These are phyloP conservation scores for Cyaniris semiargus DNA, from an alignment of 2,888 invertebrate genomes.

Conservation along the genomic window DNA sequence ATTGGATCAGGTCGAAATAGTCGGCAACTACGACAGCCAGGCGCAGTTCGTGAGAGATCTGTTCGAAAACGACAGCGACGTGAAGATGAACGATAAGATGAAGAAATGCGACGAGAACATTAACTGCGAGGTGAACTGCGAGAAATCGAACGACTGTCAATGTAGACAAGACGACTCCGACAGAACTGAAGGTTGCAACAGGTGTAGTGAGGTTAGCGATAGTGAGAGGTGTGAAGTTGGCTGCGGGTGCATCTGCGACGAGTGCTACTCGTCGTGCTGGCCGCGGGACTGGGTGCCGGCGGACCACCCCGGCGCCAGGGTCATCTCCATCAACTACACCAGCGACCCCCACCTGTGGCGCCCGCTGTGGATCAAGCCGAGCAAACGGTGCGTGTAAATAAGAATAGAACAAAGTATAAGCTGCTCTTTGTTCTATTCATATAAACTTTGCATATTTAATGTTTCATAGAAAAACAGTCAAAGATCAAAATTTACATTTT, in stretches of 20 bases:
- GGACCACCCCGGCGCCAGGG: constrained; percentile 88
- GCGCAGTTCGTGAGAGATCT: constrained; percentile 66
- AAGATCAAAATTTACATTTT: neutral
- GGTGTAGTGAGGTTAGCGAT: neutral
- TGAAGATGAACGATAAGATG: constrained; percentile 39
- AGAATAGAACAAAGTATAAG: neutral
- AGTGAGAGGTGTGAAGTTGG: constrained; percentile 56
- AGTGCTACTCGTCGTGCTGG: constrained; percentile 86
- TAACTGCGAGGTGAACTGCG: constrained; percentile 42
- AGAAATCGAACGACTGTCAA: constrained; percentile 23
- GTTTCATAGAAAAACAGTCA: neutral
- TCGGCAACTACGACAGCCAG: constrained; percentile 63
- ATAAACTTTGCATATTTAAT: neutral
- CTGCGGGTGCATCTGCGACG: constrained; percentile 68
- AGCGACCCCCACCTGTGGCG: constrained; percentile 89
- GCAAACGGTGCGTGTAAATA: constrained; percentile 72
- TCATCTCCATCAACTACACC: constrained; percentile 90
- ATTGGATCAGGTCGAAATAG: constrained; percentile 52
- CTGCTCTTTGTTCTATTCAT: neutral
- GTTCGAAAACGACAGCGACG: constrained; percentile 52
- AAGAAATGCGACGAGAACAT: constrained; percentile 38
- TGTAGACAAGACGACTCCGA: constrained; percentile 19
- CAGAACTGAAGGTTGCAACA: constrained; percentile 34
- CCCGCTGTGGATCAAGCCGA: constrained; percentile 85
- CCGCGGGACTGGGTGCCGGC: constrained; percentile 91